Evolutionary conservation across 2,797 vertebrate species (phyloP), one percentile per base, ranked within the genome.

Genomic region (Margarornis squamiger): DNA sequence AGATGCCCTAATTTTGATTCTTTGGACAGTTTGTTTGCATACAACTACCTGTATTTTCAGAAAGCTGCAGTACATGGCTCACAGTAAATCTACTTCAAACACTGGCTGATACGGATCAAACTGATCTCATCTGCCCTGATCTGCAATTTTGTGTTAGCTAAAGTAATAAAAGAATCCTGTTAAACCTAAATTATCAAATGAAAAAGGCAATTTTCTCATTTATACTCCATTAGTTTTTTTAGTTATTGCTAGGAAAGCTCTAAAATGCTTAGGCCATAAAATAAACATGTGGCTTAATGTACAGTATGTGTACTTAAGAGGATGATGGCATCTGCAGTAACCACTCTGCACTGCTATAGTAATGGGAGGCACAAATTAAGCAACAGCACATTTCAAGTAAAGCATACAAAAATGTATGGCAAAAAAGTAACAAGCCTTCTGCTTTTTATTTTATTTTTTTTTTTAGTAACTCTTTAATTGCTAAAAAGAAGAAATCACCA

Each of bases 161-260:
- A 97, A 91, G 93, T 91, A 91, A 97, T 97, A 96, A 96, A 96
- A 94, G 86, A 95, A 95, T 94, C 88, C 94, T 75, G 90, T 96
- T 96, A 94, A 96, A 77, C 72, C 92, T 93, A 96, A 97, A 96
- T 96, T 94, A 97, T 95, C 95, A 94, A 96, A 97, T 93, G 92
- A 95, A 97, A 96, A 97, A 96, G 91, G 90, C 91, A 90, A 92
- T 97, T 95, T 96, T 95, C 92, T 92, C 95, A 97, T 97, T 97
- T 93, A 95, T 95, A 97, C 94, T 94, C 96, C 95, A 97, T 96
- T 95, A 95, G 90, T 93, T 97, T 95, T 95, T 97, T 95, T 95
- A 95, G 87, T 97, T 95, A 96, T 95, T 95, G 91, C 88, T 94
- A 92, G 78, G 91, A 92, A 92, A 95, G 77, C 92, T 96, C 90